phyloP scores from a whole-genome alignment of 2,888 invertebrate species.

The Amorpha juglandis region DNA sequence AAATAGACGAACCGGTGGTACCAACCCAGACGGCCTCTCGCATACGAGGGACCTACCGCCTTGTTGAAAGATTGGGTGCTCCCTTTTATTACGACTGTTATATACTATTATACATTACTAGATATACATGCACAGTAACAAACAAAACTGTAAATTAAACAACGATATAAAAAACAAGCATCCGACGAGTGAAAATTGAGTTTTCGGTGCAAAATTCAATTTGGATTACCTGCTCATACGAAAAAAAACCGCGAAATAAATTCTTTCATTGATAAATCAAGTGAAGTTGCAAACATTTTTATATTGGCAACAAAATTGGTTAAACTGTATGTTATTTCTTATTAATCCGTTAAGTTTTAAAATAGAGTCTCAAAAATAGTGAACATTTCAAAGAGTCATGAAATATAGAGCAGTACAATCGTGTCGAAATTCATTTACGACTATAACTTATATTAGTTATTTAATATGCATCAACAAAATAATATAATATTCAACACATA shows the following conservation, averaged over 20 bases:
- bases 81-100: no score
- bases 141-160: constrained; percentile 43
- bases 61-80: no score
- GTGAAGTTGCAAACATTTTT: constrained; percentile 32
- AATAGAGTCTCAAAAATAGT: not conserved
- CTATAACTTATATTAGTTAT: no score
- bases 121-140: no score
- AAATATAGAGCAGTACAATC: not conserved
- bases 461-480: no score
- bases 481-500: no score
- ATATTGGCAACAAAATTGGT: not conserved
- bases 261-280: constrained; percentile 43
- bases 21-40: no score
- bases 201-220: constrained; percentile 52
- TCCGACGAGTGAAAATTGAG: constrained; percentile 49
- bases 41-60: no score
- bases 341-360: not conserved
- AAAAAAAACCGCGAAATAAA: constrained; percentile 45
- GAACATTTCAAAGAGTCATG: not conserved
- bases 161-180: constrained; percentile 42
- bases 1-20: no score
- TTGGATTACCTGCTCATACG: constrained; percentile 52
- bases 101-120: no score
- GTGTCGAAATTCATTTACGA: not conserved
- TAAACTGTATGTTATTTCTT: constrained; percentile 1